Evolutionary conservation across 1,140 invertebrate genomes (phyloP).

Genomic region (Drosophila dunni): DNA sequence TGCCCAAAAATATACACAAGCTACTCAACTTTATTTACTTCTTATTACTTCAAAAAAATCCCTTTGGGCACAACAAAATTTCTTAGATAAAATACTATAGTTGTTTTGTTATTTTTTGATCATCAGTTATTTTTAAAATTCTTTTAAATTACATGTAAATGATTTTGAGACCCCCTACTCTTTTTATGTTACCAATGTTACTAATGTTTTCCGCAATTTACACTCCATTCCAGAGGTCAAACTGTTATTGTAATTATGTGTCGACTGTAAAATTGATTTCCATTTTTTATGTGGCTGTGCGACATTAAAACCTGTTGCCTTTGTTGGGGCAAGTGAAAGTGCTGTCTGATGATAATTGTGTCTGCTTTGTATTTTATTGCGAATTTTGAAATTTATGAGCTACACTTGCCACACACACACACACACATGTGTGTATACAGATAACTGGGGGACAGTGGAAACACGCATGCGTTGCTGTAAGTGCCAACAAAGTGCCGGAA

Average conservation of each 20-base stretch:
- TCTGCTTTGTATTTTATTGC: slow-evolving; percentile 19
- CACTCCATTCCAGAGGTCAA: slow-evolving; percentile 1
- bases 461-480: slow-evolving; percentile 62
- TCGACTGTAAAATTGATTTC: slow-evolving; percentile 3
- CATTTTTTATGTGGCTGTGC: background rate
- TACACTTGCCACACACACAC: slow-evolving; percentile 23
- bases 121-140: too few relatives aligned
- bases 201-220: background rate
- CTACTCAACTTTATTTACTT: too few relatives aligned
- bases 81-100: too few relatives aligned
- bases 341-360: slow-evolving; percentile 21
- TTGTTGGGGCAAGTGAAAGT: slow-evolving; percentile 48
- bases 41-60: too few relatives aligned
- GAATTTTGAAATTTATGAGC: slow-evolving; percentile 56
- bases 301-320: slow-evolving; percentile 19
- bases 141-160: too few relatives aligned
- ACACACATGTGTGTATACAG: slow-evolving; percentile 2
- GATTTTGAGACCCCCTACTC: too few relatives aligned
- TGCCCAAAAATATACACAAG: too few relatives aligned
- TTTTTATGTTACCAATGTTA: too few relatives aligned
- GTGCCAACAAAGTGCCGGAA: slow-evolving; percentile 67
- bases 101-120: too few relatives aligned
- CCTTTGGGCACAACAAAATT: too few relatives aligned
- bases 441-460: background rate
- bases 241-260: slow-evolving; percentile 10